Evolutionary conservation across 2,113 vertebrate genomes (phyloP), one percentile per base, ranked within the genome.

Genomic region (Indri indri): DNA sequence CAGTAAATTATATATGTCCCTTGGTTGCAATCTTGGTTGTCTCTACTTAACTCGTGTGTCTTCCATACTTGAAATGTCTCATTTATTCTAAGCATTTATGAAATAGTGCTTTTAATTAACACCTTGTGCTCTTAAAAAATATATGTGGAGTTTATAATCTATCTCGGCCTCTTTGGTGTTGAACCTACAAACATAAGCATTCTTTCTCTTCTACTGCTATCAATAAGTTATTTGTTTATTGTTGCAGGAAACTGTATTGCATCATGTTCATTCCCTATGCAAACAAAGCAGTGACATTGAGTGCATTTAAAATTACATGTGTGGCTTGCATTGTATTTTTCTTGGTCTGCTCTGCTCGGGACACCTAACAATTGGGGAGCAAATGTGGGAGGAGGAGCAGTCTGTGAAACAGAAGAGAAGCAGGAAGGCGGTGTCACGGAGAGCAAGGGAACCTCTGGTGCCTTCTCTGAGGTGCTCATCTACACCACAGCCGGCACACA

Each of bases 1-100:
- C 84, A 94, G 66, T 96, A 98, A 98, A 97, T 97, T 95, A 96
- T 61, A 25, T 27, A 40, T 61, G 0, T 93, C 18, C 90, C 82
- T 88, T 22, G 97, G 40, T 57, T 52, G 42, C 71, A 92, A 17
- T 37, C 86, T 52, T 40, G n/a, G 52, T 91, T 83, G 14, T 94
- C 68, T 98, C 42, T 86, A 65, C 54, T 87, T 91, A 92, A 89
- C 37, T 94, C 90, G 83, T 87, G 61, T 66, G 95, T 93, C 84
- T 91, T 93, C 61, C 34, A 16, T 42, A 82, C 57, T 95, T 95
- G 87, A 98, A 96, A 57, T 82, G 70, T 94, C 81, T 92, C 92
- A 86, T 97, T 97, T 97, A 96, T 90, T 94, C 63, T 89, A 94
- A 93, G 52, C 61, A 57, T 79, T 90, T 85, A 42, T 20, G 14